Conservation (phyloP, 1,140 invertebrate species). For the Parapsyche elsis region DNA sequence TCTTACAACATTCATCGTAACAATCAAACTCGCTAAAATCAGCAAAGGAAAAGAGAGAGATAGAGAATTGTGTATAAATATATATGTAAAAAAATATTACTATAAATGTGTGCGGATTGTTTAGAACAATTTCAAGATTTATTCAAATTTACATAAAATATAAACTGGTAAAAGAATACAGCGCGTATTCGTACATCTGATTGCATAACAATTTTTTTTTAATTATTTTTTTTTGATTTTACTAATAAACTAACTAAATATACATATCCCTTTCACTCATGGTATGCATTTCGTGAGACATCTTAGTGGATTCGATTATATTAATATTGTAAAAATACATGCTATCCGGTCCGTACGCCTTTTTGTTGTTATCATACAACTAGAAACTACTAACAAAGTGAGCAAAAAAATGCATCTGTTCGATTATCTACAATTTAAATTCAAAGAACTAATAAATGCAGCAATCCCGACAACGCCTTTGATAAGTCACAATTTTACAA, state of each 20-base stretch:
- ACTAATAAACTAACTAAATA: conserved; percentile 37
- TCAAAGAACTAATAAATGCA: conserved; percentile 15
- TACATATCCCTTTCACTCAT: conserved; percentile 22
- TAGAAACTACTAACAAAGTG: background rate
- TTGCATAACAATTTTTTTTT: conserved; percentile 35
- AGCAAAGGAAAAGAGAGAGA: background rate
- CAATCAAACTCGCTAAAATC: background rate
- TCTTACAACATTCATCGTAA: no score
- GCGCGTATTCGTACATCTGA: conserved; percentile 43
- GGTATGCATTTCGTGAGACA: conserved; percentile 31
- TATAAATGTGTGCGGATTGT: conserved; percentile 46
- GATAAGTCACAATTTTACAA: background rate
- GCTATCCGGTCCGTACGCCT: background rate
- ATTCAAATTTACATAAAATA: conserved; percentile 48
- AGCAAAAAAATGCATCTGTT: no score
- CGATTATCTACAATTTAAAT: no score
- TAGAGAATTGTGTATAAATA: background rate
- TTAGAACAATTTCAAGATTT: conserved; percentile 47
- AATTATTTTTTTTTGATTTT: background rate
- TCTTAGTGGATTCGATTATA: background rate
- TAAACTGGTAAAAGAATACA: conserved; percentile 47
- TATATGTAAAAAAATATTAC: conserved; percentile 37
- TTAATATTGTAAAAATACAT: background rate
- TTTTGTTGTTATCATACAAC: background rate
- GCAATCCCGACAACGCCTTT: background rate